Percentiles rank a stretch among this genome's conserved stretches.
These are phyloP conservation scores for Benthochromis sp. DNA, from an alignment of 2,113 vertebrate genomes.

Conservation along the genomic window DNA sequence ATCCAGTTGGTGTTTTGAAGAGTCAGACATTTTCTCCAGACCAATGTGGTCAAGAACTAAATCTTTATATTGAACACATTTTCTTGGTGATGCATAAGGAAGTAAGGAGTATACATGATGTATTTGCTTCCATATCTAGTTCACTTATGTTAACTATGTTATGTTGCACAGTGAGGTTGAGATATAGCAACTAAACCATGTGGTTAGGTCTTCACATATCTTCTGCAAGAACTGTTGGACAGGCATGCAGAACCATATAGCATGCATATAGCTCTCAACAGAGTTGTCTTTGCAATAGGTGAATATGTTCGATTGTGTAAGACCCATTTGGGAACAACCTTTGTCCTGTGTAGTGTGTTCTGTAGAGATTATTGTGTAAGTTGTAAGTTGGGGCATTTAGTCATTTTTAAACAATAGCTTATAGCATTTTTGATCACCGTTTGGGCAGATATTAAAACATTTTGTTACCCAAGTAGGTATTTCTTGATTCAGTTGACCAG, in stretches of 20 bases:
- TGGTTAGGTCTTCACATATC: background rate
- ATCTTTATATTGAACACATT: background rate
- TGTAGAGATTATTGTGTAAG: background rate
- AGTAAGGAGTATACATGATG: background rate
- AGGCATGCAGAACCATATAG: background rate
- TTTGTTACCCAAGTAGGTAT: background rate
- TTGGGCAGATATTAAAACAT: background rate
- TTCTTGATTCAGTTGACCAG: background rate
- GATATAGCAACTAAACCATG: background rate
- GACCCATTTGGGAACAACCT: background rate
- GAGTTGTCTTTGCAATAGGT: background rate
- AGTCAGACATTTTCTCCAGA: background rate
- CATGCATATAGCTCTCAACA: background rate
- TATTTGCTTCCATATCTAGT: background rate
- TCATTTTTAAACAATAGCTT: background rate
- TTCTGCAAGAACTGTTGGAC: background rate
- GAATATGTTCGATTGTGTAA: background rate
- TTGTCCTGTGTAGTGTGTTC: background rate
- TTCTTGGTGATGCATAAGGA: background rate
- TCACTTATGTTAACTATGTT: background rate
- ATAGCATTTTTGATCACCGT: background rate
- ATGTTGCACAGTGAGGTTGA: background rate
- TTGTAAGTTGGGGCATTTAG: background rate
- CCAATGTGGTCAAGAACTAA: background rate
- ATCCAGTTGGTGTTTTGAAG: background rate